Percentiles rank a stretch among this genome's conserved stretches.
phyloP scores from a whole-genome alignment of 2,888 invertebrate genomes.

The Pandemis heparana region DNA sequence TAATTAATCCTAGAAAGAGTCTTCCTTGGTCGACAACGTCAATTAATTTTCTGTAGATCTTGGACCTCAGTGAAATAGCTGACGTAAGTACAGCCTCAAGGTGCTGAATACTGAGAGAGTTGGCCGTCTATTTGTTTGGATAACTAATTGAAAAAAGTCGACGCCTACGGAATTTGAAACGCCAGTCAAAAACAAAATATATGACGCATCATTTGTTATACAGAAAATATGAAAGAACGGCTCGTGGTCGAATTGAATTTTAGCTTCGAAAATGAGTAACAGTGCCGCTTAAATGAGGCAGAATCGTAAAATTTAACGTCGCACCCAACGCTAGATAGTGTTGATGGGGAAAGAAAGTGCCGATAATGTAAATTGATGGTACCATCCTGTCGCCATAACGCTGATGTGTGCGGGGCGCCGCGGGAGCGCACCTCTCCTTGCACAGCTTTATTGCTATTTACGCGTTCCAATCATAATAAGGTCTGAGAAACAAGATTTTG shows the following conservation, averaged over 20 bases:
- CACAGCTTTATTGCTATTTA: slow-evolving; percentile 33
- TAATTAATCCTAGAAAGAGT: not conserved
- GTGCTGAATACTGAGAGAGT: slow-evolving; percentile 27
- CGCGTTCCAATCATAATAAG: slow-evolving; percentile 3
- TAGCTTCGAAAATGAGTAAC: slow-evolving; percentile 69
- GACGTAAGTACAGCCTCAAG: slow-evolving; percentile 13
- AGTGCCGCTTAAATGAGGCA: slow-evolving; percentile 73
- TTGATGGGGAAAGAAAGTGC: slow-evolving; percentile 74
- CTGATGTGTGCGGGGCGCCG: slow-evolving; percentile 48
- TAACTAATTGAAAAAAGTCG: slow-evolving; percentile 38
- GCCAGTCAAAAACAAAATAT: slow-evolving; percentile 35
- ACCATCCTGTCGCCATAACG: slow-evolving; percentile 53
- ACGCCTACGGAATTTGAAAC: slow-evolving; percentile 35
- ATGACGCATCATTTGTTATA: slow-evolving; percentile 34
- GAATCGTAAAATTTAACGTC: slow-evolving; percentile 80
- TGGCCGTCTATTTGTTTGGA: slow-evolving; percentile 26
- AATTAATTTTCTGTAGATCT: not conserved
- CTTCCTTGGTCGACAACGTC: not conserved
- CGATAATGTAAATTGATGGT: slow-evolving; percentile 82
- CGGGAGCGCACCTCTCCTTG: slow-evolving; percentile 23
- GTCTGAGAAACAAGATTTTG: not conserved
- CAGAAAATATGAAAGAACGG: slow-evolving; percentile 34
- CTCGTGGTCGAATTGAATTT: slow-evolving; percentile 49
- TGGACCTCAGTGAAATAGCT: not conserved
- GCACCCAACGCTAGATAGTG: slow-evolving; percentile 75